Evolutionary conservation across 2,113 vertebrate species (phyloP), one percentile per base, ranked within the genome.

Genomic region (Pituophis catenifer): DNA sequence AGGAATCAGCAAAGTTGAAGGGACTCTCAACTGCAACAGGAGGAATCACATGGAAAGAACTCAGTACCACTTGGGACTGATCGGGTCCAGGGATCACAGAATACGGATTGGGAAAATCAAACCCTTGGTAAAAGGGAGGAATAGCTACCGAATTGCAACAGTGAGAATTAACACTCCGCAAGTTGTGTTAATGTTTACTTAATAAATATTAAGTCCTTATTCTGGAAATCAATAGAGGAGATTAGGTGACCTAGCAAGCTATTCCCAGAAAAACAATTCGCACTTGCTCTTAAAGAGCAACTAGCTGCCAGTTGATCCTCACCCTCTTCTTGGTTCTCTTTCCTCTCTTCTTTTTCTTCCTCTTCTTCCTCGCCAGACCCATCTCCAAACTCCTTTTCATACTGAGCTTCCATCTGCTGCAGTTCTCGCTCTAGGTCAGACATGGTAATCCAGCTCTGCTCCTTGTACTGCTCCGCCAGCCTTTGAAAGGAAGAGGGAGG

Each of bases 371-470:
- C 98, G 53, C 97, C 98, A 0, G 98, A 98, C 9, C 97, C 98
- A 52, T 99, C 99, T 94, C 98, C 99, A 96, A 99, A 99, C 96
- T 99, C 98, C 95, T 98, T 97, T 62, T 98, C 98, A 0, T 99
- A 99, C 88, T 98, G 98, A 1, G 98, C 99, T 95, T 99, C 99
- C 93, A 99, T 99, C 97, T 99, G 98, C 97, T 98, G 98, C 94
- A 99, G 97, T 94, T 99, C 99, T 96, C 98, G 99, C 97, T 99
- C 99, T 58, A 99, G 96, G 88, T 98, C 98, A 3, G 98, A 98
- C 98, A 99, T 97, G 3, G 98, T 97, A 9, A 98, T 98, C 99
- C 99, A 99, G 97, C 98, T 99, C 98, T 99, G 99, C 92, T 99
- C 99, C 96, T 98, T 97, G 96, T 99, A 99, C 91, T 98, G 97